Evolutionary conservation across 2,888 invertebrate genomes (phyloP).

Genomic region (Lasioglossum villosulum): DNA sequence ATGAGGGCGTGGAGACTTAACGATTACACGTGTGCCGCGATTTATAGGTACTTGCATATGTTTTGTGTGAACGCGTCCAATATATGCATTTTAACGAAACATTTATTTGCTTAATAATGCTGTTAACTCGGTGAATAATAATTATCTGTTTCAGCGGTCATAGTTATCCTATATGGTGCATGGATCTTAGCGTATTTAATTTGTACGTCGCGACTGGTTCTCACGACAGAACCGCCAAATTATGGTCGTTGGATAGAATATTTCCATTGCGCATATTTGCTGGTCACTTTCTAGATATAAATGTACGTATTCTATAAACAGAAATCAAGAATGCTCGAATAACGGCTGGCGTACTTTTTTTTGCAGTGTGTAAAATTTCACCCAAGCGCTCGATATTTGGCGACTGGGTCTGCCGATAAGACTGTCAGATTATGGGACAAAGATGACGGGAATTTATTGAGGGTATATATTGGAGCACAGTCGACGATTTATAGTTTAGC

Average conservation of each 20-base stretch:
- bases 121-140: background rate
- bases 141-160: conserved; percentile 89
- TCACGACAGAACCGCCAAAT: conserved; percentile 91
- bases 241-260: conserved; percentile 93
- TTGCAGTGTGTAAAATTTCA: conserved; percentile 93
- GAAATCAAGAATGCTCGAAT: background rate
- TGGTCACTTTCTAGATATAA: conserved; percentile 95
- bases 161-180: conserved; percentile 95
- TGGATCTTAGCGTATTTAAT: conserved; percentile 89
- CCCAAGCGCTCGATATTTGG: conserved; percentile 95
- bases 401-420: conserved; percentile 96
- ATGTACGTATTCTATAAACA: conserved; percentile 85
- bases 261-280: conserved; percentile 93
- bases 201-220: conserved; percentile 92
- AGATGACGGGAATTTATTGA: conserved; percentile 92
- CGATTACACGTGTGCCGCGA: conserved; percentile 89
- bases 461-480: conserved; percentile 92
- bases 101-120: background rate
- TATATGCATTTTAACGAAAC: background rate
- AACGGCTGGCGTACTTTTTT: background rate
- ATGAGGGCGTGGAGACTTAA: conserved; percentile 91
- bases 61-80: background rate
- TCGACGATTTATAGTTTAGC: conserved; percentile 91
- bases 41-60: conserved; percentile 86
- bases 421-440: conserved; percentile 95